Conservation (phyloP, 2,113 vertebrate species). For the Pongo abelii region DNA sequence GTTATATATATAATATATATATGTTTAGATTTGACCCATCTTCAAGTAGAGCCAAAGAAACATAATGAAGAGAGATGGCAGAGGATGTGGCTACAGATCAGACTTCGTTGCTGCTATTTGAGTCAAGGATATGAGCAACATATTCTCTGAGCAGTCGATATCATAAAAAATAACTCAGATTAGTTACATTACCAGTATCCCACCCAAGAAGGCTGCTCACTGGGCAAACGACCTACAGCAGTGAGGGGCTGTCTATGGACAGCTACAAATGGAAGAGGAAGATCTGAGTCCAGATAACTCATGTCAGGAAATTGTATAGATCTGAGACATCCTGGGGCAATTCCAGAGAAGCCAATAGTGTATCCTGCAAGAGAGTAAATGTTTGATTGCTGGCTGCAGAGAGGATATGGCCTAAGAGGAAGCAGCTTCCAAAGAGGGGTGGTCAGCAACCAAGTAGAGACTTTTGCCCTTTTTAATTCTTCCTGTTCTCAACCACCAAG, state of each 20-base stretch:
- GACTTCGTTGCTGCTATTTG: not conserved
- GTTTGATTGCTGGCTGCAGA: not conserved
- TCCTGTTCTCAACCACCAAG: not conserved
- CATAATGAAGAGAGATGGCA: not conserved
- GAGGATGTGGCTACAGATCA: accelerated
- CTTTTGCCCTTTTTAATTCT: not conserved
- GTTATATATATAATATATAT: not conserved
- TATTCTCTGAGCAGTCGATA: not conserved
- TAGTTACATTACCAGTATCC: too few species aligned
- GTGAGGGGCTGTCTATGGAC: not conserved
- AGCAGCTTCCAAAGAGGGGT: not conserved
- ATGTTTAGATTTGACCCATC: not conserved
- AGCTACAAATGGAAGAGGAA: not conserved
- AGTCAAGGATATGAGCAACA: not conserved
- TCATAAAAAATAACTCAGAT: not conserved
- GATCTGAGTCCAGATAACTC: not conserved
- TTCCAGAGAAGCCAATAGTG: not conserved
- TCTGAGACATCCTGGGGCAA: accelerated
- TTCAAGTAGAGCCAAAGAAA: not conserved
- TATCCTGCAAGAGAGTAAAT: not conserved
- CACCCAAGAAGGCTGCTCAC: not conserved
- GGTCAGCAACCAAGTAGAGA: not conserved
- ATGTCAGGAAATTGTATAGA: not conserved
- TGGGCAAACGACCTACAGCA: not conserved
- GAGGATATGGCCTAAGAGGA: not conserved